Base-by-base conservation (phyloP, 2,113 vertebrate species). In the Okapia johnstoni region DNA sequence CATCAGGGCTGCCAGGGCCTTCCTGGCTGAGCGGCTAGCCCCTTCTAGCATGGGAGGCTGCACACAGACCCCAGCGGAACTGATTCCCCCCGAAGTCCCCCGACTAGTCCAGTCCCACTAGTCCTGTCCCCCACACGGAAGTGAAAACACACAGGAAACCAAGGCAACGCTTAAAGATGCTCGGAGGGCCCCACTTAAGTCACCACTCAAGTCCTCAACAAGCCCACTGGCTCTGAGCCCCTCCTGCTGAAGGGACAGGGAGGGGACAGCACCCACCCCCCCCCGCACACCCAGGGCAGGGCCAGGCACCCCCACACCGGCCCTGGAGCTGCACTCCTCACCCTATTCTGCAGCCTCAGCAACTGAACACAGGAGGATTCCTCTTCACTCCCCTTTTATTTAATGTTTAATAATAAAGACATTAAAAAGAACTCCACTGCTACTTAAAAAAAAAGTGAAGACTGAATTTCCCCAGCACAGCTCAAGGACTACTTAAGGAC, bases 151-250 rank as follows among this genome's bases (percentile, higher is more conserved):
- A 7, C 19, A 73, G 52, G 25, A 79, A 60, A n/a, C 11, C 26
- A 1, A 13, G 19, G n/a, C 7, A 5, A 43, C 30, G 4, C 30
- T 13, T 12, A 0, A 23, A 17, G 17, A 15, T 0, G 7, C 70
- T 54, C 17, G 1, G 5, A 46, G 6, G 30, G 19, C 16, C 85
- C 61, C 60, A 2, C 9, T 0, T 0, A 9, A 1, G 2, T 23
- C 83, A 4, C 30, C 85, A 17, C 36, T 9, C 40, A 40, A 40
- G 13, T 11, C 70, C 52, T 77, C 13, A 5, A 11, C 8, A 0
- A 0, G 2, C 70, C 90, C 54, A 21, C 2, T 6, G 66, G 46
- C 13, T 15, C 36, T 2, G 13, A 54, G 61, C 15, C 60, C 43
- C 85, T 6, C 76, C 0, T 1, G 12, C 60, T 19, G 26, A 15